Conservation (phyloP, 2,797 vertebrate genomes). For the Lophotriccus pileatus region DNA sequence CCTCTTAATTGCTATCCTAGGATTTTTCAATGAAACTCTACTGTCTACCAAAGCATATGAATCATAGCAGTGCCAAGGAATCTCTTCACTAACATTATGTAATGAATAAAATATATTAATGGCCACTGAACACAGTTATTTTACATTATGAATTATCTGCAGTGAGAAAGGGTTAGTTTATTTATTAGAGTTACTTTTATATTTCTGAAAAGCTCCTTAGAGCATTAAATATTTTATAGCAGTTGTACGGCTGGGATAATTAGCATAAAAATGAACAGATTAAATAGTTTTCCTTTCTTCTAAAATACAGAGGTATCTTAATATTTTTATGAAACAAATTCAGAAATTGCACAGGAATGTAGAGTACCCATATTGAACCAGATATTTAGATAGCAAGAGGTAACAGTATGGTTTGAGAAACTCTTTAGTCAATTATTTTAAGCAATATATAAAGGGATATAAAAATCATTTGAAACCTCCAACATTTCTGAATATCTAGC, state of each 20-base stretch:
- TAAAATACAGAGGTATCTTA: neutral
- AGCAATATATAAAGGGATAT: neutral
- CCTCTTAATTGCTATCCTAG: neutral
- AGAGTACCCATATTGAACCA: neutral
- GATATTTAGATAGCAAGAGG: neutral
- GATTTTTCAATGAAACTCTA: neutral
- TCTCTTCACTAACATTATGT: neutral
- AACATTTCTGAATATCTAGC: neutral
- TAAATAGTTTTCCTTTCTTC: neutral
- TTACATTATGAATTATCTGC: neutral
- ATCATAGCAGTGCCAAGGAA: neutral
- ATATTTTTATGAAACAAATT: neutral
- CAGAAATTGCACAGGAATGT: neutral
- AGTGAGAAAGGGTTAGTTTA: neutral
- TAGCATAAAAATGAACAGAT: neutral
- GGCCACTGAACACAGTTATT: neutral
- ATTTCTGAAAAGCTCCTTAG: neutral
- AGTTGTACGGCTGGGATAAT: neutral
- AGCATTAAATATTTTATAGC: neutral
- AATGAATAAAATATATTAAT: constrained; percentile 2
- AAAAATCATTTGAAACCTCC: neutral
- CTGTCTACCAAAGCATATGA: neutral
- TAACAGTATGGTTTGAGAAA: neutral
- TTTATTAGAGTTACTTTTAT: neutral
- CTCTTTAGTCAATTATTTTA: neutral